phyloP scores from a whole-genome alignment of 2,888 invertebrate species.

The Stegana nigrithorax region DNA sequence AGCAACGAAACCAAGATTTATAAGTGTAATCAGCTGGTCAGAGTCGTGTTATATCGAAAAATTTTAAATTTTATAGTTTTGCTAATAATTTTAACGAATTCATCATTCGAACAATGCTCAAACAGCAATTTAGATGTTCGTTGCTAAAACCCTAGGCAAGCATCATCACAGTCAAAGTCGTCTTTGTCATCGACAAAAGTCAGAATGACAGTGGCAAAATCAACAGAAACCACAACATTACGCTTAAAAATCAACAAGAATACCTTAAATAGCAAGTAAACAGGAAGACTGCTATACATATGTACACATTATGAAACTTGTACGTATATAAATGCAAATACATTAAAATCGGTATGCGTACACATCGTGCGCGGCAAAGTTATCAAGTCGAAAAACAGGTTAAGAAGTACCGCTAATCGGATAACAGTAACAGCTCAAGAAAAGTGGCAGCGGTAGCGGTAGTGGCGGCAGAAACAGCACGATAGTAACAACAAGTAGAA shows the following conservation, averaged over 20 bases:
- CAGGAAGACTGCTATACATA: conserved; percentile 55
- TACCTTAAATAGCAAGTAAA: conserved; percentile 54
- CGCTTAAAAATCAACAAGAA: conserved; percentile 34
- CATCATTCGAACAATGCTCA: too few species aligned
- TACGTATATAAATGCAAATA: background rate
- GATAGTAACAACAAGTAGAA: conserved; percentile 25
- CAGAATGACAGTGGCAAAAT: background rate
- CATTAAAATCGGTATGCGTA: conserved; percentile 23
- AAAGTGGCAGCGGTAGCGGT: conserved; percentile 25
- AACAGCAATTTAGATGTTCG: too few species aligned
- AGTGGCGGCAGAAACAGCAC: conserved; percentile 33
- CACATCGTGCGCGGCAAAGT: conserved; percentile 33
- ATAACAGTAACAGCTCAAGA: conserved; percentile 28
- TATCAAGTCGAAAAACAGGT: conserved; percentile 56
- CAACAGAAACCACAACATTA: conserved; percentile 22
- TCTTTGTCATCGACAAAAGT: conserved; percentile 31
- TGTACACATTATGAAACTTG: conserved; percentile 17
- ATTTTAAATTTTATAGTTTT: too few species aligned
- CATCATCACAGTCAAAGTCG: too few species aligned
- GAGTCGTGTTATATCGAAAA: too few species aligned
- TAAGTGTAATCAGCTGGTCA: too few species aligned
- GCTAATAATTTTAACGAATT: too few species aligned
- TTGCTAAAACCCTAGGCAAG: too few species aligned
- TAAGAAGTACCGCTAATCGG: conserved; percentile 60
- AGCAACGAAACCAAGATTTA: too few species aligned